Evolutionary conservation across 2,888 invertebrate genomes (phyloP).

Genomic region (Morpho deidamia): DNA sequence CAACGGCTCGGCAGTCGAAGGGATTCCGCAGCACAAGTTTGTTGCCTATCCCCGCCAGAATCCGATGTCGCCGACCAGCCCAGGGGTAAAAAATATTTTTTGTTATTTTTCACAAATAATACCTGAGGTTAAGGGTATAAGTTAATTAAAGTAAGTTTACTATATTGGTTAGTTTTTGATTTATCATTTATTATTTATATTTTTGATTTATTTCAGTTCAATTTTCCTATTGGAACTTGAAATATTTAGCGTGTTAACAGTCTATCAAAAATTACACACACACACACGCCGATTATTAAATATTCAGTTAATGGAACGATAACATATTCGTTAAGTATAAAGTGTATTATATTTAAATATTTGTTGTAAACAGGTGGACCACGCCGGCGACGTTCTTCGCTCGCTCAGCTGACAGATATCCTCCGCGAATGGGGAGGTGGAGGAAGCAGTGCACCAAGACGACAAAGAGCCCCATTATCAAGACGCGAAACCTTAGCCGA

Average conservation of each 20-base stretch:
- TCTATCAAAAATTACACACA: too few relatives aligned
- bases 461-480: conserved; percentile 83
- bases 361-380: conserved; percentile 64
- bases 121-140: neutral
- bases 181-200: too few relatives aligned
- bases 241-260: too few relatives aligned
- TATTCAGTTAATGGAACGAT: too few relatives aligned
- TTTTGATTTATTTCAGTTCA: too few relatives aligned
- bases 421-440: conserved; percentile 92
- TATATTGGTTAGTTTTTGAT: neutral
- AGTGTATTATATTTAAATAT: neutral
- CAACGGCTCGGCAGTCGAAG: conserved; percentile 91
- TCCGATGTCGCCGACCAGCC: conserved; percentile 82
- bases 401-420: conserved; percentile 93
- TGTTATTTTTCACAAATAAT: too few relatives aligned
- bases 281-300: too few relatives aligned
- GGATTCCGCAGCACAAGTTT: conserved; percentile 95
- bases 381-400: conserved; percentile 88
- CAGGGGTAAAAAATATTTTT: conserved; percentile 44
- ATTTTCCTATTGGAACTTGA: too few relatives aligned
- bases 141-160: neutral
- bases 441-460: conserved; percentile 69
- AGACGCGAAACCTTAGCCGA: conserved; percentile 93
- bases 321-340: too few relatives aligned
- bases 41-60: conserved; percentile 89